Percentiles rank a stretch among this genome's conserved stretches.
These are phyloP conservation scores for Pantelozetes paolii DNA, from an alignment of 2,888 invertebrate genomes.

Conservation along the genomic window DNA sequence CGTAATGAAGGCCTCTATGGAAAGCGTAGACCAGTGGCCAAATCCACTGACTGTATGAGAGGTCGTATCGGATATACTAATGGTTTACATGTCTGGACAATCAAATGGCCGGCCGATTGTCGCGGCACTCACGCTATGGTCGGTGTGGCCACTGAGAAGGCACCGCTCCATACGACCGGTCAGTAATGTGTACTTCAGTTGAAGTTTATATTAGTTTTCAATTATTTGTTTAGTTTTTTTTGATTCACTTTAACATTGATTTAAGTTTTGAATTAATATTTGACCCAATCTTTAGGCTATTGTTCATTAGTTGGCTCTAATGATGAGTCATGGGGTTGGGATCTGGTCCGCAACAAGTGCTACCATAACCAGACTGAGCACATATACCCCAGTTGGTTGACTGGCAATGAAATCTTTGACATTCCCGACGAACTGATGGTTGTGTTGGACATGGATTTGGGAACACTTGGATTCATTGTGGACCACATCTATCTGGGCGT, in stretches of 20 bases:
- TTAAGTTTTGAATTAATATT: too few species aligned
- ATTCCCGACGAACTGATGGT: constrained; percentile 40
- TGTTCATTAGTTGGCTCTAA: constrained; percentile 39
- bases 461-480: constrained; percentile 40
- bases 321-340: constrained; percentile 40
- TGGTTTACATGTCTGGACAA: constrained; percentile 40
- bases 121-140: constrained; percentile 40
- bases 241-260: too few species aligned
- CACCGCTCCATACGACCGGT: constrained; percentile 37
- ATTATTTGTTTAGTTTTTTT: too few species aligned
- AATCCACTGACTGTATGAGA: constrained; percentile 39
- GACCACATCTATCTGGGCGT: constrained; percentile 34
- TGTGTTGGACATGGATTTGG: constrained; percentile 40
- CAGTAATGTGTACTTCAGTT: constrained; percentile 18
- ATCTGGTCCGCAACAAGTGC: constrained; percentile 35
- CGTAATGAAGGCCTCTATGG: constrained; percentile 34
- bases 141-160: constrained; percentile 38
- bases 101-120: constrained; percentile 40
- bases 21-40: constrained; percentile 39
- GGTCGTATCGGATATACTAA: constrained; percentile 37
- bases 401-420: constrained; percentile 25
- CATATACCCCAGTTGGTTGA: constrained; percentile 36
- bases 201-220: too few species aligned
- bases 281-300: constrained; percentile 34
- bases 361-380: constrained; percentile 37